phyloP scores from a whole-genome alignment of 2,888 invertebrate genomes.

The Nineta flava region DNA sequence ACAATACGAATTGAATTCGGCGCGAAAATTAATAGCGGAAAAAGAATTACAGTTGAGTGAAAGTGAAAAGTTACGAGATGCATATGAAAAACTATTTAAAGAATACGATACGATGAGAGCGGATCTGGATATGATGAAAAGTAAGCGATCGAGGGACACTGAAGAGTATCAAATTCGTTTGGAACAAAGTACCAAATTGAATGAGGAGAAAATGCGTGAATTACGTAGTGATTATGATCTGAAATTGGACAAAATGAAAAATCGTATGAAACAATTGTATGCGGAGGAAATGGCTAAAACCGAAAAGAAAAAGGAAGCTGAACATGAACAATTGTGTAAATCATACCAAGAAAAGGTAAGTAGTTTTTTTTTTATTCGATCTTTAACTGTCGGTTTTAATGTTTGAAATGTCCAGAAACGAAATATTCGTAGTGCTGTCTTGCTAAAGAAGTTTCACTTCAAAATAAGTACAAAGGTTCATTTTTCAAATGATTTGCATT shows the following conservation, averaged over 20 bases:
- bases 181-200: constrained; percentile 21
- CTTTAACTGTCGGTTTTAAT: too few species aligned
- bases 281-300: constrained; percentile 40
- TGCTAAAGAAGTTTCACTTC: too few species aligned
- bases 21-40: constrained; percentile 18
- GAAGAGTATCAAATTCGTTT: constrained; percentile 21
- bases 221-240: constrained; percentile 51
- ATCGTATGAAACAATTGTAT: constrained; percentile 54
- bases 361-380: too few species aligned
- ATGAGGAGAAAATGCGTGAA: constrained; percentile 28
- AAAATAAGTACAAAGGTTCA: too few species aligned
- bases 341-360: constrained; percentile 32
- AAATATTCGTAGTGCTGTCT: too few species aligned
- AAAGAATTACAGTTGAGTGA: constrained; percentile 17
- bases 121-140: constrained; percentile 25
- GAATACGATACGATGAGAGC: constrained; percentile 24
- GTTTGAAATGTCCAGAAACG: too few species aligned
- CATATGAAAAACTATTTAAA: constrained; percentile 25
- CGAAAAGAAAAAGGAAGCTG: constrained; percentile 34
- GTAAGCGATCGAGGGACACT: constrained; percentile 23
- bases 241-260: constrained; percentile 63
- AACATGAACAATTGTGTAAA: constrained; percentile 35
- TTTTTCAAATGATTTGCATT: too few species aligned
- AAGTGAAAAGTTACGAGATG: constrained; percentile 21
- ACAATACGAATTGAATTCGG: constrained; percentile 20